Evolutionary conservation across 2,113 vertebrate species (phyloP), one percentile per base, ranked within the genome.

Genomic region (Ascaphus truei): DNA sequence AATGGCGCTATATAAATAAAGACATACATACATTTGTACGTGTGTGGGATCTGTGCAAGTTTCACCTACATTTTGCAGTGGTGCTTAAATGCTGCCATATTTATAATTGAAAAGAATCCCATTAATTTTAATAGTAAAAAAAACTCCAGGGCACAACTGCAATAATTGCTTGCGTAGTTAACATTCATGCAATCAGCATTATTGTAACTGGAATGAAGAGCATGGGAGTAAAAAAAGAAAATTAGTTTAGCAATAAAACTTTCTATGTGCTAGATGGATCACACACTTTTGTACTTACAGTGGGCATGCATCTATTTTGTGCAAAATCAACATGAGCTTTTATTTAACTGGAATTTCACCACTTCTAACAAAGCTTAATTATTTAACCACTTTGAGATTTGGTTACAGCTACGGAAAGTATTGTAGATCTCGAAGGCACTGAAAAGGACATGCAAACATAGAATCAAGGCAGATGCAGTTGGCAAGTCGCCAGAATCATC

Each of bases 41-140:
- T 1, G 41, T 62, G 51, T 50, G 61, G 45, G 12, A 13, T 48
- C 11, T 50, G 18, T 33, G 31, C 5, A 15, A 11, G 15, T 25
- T 30, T 58, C 37, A 36, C 22, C 27, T 43, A 27, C 12, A 10
- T 7, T 10, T 15, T 20, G 18, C n/a, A 45, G 26, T 45, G 30
- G 26, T 25, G 20, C 51, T 47, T n/a, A 51, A 51, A 34, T 16
- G 29, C 43, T 22, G 61, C 23, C 15, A 33, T 51, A 51, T 63
- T 51, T 45, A 63, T 62, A 48, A 62, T 45, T 62, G 30, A 62
- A 62, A 33, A 23, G 60, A 62, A 20, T 62, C 43, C 43, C 60
- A 62, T 63, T 63, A 36, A 63, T 63, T 63, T 36, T 34, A 63
- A 50, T 31, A 34, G 30, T 34, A 36, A 51, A 63, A 51, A 63